phyloP scores from a whole-genome alignment of 2,113 vertebrate genomes.

The Poeciliopsis occidentalis region DNA sequence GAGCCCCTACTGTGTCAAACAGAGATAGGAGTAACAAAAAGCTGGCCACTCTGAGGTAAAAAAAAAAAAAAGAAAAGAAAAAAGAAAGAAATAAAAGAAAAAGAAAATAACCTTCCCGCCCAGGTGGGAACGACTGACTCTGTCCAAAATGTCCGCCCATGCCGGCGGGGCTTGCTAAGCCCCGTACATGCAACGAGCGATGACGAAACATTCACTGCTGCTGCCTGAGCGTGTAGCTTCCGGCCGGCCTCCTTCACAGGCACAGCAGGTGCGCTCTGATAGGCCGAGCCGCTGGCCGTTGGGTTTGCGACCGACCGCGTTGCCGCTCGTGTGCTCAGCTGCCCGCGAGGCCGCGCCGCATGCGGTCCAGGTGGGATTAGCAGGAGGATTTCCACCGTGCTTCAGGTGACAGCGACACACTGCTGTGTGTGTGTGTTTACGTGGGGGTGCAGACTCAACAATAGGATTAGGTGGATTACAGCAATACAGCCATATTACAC shows the following conservation, averaged over 20 bases:
- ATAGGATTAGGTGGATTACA: slow-evolving; percentile 80
- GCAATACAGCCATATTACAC: slow-evolving; percentile 68
- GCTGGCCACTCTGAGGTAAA: too few species aligned
- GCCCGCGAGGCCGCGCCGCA: slow-evolving; percentile 8
- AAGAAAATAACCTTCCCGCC: too few species aligned
- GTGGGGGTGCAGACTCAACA: slow-evolving; percentile 55
- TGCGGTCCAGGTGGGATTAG: slow-evolving; percentile 60
- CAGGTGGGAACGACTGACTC: too few species aligned
- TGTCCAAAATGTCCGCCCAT: too few species aligned
- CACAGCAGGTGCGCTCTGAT: slow-evolving; percentile 59
- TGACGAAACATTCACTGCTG: slow-evolving; percentile 55
- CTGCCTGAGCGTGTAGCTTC: too few species aligned
- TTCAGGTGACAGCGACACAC: slow-evolving; percentile 63
- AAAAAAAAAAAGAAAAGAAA: too few species aligned
- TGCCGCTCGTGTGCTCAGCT: neutral
- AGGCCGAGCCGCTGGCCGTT: slow-evolving; percentile 37
- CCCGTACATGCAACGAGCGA: slow-evolving; percentile 54
- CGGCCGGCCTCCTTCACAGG: slow-evolving; percentile 40
- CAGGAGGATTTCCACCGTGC: slow-evolving; percentile 55
- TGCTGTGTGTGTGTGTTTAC: slow-evolving; percentile 16
- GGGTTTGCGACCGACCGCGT: slow-evolving; percentile 12
- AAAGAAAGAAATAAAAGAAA: too few species aligned
- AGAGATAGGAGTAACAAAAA: too few species aligned
- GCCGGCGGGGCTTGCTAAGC: neutral
- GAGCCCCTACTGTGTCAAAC: too few species aligned